Evolutionary conservation across 2,113 vertebrate genomes (phyloP).

Genomic region (Dunckerocampus dactyliophorus): DNA sequence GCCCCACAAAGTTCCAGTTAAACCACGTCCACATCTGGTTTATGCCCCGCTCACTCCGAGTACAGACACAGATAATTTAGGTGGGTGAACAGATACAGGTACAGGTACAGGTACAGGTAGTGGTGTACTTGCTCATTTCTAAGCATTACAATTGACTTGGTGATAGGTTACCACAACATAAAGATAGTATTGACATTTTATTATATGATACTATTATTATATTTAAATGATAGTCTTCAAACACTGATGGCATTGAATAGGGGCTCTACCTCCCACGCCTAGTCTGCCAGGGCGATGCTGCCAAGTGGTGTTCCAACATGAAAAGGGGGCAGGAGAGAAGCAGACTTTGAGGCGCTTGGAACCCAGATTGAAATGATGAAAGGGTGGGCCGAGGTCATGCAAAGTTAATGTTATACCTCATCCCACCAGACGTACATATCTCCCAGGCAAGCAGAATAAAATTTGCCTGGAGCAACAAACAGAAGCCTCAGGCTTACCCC

Average conservation of each 20-base stretch:
- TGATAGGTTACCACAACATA: too few species aligned
- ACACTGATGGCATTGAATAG: not conserved
- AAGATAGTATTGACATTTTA: too few species aligned
- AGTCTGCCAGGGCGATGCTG: not conserved
- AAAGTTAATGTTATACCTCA: conserved; percentile 23
- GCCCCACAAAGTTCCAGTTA: too few species aligned
- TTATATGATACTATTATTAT: too few species aligned
- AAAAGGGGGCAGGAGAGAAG: conserved; percentile 11
- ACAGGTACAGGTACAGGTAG: too few species aligned
- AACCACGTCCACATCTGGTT: too few species aligned
- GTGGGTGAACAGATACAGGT: too few species aligned
- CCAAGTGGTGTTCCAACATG: conserved; percentile 8
- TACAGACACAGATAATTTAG: too few species aligned
- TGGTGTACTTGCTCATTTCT: too few species aligned
- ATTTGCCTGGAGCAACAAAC: conserved; percentile 20
- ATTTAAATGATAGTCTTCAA: not conserved
- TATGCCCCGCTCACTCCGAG: too few species aligned
- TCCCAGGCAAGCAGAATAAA: conserved; percentile 25
- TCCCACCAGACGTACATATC: conserved; percentile 26
- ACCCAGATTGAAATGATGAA: conserved; percentile 24
- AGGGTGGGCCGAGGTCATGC: conserved; percentile 16
- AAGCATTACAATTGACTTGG: too few species aligned
- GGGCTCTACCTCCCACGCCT: not conserved
- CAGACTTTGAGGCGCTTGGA: not conserved
- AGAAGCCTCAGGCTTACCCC: not conserved